phyloP scores from a whole-genome alignment of 2,113 vertebrate species.

The Chitala chitala region DNA sequence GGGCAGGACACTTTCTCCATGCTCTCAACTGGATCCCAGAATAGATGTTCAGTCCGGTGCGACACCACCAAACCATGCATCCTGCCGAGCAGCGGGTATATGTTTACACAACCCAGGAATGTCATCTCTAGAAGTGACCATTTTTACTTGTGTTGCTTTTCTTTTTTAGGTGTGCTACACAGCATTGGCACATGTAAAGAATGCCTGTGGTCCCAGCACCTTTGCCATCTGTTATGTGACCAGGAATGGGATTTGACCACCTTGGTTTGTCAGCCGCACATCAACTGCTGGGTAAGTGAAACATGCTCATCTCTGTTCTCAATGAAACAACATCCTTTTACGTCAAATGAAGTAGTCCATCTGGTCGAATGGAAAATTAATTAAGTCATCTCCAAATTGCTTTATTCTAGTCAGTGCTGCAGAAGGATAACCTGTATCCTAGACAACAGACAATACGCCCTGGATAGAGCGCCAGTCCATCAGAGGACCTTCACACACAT shows the following conservation, averaged over 20 bases:
- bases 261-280: too few species aligned
- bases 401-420: too few species aligned
- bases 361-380: too few species aligned
- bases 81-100: constrained; percentile 30
- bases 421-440: too few species aligned
- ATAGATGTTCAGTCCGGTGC: constrained; percentile 12
- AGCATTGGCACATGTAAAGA: background rate
- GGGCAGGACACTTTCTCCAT: constrained; percentile 24
- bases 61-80: constrained; percentile 35
- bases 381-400: too few species aligned
- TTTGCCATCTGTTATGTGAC: background rate
- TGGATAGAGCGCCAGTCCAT: too few species aligned
- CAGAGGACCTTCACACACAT: too few species aligned
- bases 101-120: constrained; percentile 26
- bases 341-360: too few species aligned
- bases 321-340: too few species aligned
- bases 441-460: too few species aligned
- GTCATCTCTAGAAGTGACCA: constrained; percentile 12
- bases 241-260: too few species aligned
- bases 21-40: constrained; percentile 11
- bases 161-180: constrained; percentile 21
- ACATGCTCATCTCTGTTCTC: background rate
- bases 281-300: background rate
- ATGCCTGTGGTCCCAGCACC: background rate
- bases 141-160: constrained; percentile 26